Base-by-base conservation (phyloP, 2,888 invertebrate genomes). In the Calephelis perditalis region DNA sequence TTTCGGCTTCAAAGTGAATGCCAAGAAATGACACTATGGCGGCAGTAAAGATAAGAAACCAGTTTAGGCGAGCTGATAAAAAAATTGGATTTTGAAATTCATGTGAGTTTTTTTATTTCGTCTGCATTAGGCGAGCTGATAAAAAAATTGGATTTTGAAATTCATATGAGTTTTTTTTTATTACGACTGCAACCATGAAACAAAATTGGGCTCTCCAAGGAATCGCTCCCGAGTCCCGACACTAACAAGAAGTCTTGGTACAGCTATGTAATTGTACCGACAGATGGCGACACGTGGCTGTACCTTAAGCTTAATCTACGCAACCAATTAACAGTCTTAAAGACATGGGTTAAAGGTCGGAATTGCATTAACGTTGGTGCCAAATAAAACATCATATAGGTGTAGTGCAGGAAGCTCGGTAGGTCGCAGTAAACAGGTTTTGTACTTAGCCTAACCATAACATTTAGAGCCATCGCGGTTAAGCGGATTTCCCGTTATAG, bases 361-460 rank as follows among this genome's bases (percentile, higher is more conserved):
- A 47, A 66, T 60, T 67, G 57, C 65, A 62, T 58, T 60, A 59
- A 43, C 7, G 49, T 45, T 60, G 58, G 55, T 57, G 40, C 35
- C 57, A 55, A 61, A 63, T 65, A 60, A 58, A 35, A 59, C 58
- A 59, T 60, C 59, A 62, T 64, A 64, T 60, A 64, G 62, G 64
- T 54, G 62, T 60, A 62, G 62, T 62, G 70, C 70, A 71, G 75
- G 70, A 70, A 72, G 67, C 72, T 66, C 66, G 71, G 73, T 71
- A 73, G 81, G 60, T 77, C 78, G 67, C 58, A 62, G 61, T 70
- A 68, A 63, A 67, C 71, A 77, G 81, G 85, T 74, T 73, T 68
- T 66, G 65, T 67, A 70, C 70, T 71, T 72, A 71, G 73, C 73
- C 35, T 63, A 68, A n/a, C 83, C 78, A 78, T 62, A 62, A 56